Conservation (phyloP, 2,113 vertebrate genomes). For the Caloenas nicobarica region DNA sequence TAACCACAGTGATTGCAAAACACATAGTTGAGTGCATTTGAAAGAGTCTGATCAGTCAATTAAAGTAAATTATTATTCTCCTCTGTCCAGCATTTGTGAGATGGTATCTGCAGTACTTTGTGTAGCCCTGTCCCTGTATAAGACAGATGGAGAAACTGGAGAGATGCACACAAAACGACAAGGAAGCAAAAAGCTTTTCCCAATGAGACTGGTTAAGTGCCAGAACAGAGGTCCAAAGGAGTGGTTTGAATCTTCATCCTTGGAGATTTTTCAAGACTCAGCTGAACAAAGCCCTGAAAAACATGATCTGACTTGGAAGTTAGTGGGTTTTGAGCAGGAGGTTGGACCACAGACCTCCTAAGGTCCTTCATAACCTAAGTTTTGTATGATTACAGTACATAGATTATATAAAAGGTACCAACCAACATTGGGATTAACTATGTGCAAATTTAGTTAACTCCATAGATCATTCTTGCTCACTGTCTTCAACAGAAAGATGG, state of each 20-base stretch:
- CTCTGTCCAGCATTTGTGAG: neutral
- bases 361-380: neutral
- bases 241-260: neutral
- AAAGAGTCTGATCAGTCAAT: neutral
- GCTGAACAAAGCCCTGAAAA: neutral
- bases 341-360: neutral
- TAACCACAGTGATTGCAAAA: neutral
- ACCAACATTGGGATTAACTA: neutral
- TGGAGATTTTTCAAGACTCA: neutral
- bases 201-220: neutral
- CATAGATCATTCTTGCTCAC: neutral
- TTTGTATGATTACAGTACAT: fast-evolving
- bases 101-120: neutral
- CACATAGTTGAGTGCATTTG: neutral
- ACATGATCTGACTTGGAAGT: neutral
- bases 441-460: neutral
- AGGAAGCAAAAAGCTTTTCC: neutral
- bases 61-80: neutral
- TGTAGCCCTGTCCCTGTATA: neutral
- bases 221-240: neutral
- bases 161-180: neutral
- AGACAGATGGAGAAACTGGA: neutral
- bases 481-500: neutral
- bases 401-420: neutral
- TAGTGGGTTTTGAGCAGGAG: neutral